phyloP scores from a whole-genome alignment of 2,797 vertebrate species.

The Hoplostethus mediterraneus region DNA sequence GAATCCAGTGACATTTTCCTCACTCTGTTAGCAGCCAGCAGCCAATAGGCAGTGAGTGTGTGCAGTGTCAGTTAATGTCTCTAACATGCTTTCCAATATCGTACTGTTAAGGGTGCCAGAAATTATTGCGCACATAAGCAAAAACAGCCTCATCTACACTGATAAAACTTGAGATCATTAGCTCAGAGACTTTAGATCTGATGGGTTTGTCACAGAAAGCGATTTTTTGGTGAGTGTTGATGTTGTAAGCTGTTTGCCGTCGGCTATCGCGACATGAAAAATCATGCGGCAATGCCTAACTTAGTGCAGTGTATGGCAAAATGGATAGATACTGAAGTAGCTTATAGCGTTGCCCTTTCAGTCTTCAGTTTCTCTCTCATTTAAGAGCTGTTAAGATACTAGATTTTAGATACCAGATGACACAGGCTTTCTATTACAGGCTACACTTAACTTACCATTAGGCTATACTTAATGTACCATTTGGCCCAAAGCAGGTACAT shows the following conservation, averaged over 20 bases:
- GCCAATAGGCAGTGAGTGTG: not conserved
- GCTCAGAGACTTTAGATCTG: not conserved
- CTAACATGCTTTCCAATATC: not conserved
- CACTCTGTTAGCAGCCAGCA: too few species aligned
- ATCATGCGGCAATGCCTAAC: not conserved
- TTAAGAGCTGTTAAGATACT: too few species aligned
- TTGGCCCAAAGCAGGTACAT: too few species aligned
- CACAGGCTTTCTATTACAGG: too few species aligned
- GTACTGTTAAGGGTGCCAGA: not conserved
- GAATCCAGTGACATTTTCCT: too few species aligned
- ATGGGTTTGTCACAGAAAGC: constrained; percentile 3
- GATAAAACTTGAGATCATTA: not conserved
- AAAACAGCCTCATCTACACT: not conserved
- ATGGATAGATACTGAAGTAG: too few species aligned
- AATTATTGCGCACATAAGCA: constrained; percentile 12
- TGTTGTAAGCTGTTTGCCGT: not conserved
- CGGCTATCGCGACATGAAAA: not conserved
- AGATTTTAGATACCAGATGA: too few species aligned
- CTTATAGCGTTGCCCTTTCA: too few species aligned
- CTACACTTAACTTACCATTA: too few species aligned
- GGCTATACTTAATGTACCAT: too few species aligned
- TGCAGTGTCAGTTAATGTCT: not conserved
- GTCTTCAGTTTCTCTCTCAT: too few species aligned
- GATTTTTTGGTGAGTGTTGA: not conserved
- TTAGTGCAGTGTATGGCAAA: not conserved